Evolutionary conservation across 2,888 invertebrate genomes (phyloP), one percentile per base, ranked within the genome.

Genomic region (Geotrupes spiniger): DNA sequence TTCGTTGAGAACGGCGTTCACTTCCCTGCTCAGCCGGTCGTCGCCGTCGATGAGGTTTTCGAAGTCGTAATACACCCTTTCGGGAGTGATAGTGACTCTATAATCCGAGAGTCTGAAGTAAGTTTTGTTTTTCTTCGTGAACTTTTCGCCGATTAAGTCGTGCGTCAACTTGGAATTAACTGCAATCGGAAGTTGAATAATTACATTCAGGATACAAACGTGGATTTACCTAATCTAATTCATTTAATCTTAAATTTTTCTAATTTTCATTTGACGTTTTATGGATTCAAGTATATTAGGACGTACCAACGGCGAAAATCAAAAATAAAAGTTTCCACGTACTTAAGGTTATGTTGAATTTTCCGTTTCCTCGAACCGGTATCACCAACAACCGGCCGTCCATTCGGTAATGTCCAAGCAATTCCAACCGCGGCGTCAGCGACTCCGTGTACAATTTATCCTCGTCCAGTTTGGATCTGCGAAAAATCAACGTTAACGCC

Each of bases 31-130:
- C 9, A 71, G 51, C 16, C 61, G 51, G 31, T 63, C 48, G 38
- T 71, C 66, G 0, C 70, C 70, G 44, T 69, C 64, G 50, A 70
- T 87, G 0, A 88, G 76, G 63, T 87, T 86, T 25, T 82, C 79
- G 63, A 87, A 87, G 46, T 81, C 63, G 56, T 83, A 74, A 1
- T 73, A 64, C 1, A 87, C 82, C 17, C 73, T 74, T 57, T 80
- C 75, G 0, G 87, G 87, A 1, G 76, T 67, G 61, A 87, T 80
- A 42, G 79, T 78, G 1, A 86, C 78, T 1, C 71, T 73, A 65
- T 85, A 87, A 31, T 83, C 81, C 27, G 76, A 76, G 2, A 85
- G 72, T 61, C 78, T 81, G 78, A 85, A 78, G 67, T 79, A 87
- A 0, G 75, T 78, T 46, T 81, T 75, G 52, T 85, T 78, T 26